Conservation (phyloP, 2,888 invertebrate species). For the Spatulosminthurus flaviceps region DNA sequence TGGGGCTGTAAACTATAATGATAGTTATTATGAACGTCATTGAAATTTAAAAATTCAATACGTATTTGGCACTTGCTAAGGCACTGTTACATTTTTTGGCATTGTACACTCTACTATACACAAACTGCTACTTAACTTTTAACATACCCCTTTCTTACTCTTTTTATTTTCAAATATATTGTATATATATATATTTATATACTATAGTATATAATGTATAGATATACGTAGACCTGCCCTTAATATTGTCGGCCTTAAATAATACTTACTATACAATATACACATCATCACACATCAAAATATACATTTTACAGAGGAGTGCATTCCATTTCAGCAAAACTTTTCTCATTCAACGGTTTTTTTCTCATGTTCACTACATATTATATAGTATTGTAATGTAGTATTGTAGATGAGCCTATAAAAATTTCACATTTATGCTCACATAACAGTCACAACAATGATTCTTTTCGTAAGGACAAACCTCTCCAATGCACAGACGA, state of each 20-base stretch:
- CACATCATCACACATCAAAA: no score
- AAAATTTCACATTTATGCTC: slow-evolving; percentile 18
- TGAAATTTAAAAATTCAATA: slow-evolving; percentile 27
- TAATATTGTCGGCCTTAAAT: no score
- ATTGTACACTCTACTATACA: slow-evolving; percentile 21
- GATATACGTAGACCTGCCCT: no score
- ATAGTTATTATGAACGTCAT: slow-evolving; percentile 35
- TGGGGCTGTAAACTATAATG: slow-evolving; percentile 9
- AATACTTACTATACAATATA: no score
- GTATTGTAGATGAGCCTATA: not conserved
- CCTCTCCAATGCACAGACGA: not conserved
- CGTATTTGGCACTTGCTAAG: slow-evolving; percentile 40
- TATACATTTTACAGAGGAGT: no score
- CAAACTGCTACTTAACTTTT: not conserved
- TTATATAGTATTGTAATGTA: no score
- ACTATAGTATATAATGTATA: no score
- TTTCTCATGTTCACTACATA: not conserved
- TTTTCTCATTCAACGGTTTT: not conserved
- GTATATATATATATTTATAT: no score
- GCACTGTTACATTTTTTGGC: slow-evolving; percentile 46
- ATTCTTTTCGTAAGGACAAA: not conserved
- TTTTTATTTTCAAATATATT: no score
- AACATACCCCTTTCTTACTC: not conserved
- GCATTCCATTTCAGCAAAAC: no score
- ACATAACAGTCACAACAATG: not conserved